A percentile compares a stretch with the other conserved stretches of the same genome.
Conservation (phyloP, 2,797 vertebrate species). For the Danio choprae region DNA sequence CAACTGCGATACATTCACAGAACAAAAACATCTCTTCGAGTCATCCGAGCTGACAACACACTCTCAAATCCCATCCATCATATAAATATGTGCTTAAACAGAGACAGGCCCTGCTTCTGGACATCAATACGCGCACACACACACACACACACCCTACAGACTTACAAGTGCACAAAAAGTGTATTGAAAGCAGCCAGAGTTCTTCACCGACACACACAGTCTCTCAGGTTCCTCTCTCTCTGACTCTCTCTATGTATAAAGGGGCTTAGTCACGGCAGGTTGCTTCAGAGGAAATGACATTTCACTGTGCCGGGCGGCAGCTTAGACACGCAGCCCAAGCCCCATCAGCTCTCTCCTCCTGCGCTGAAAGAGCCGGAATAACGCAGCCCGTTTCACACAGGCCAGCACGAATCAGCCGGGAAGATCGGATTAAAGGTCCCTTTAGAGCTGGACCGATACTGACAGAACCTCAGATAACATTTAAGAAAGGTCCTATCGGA, state of each 20-base stretch:
- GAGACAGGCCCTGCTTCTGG: background rate
- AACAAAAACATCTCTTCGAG: background rate
- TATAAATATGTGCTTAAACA: constrained; percentile 17
- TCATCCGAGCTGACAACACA: constrained; percentile 5
- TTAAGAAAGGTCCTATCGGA: constrained; percentile 40
- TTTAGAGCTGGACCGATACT: constrained; percentile 33
- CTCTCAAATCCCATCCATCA: background rate
- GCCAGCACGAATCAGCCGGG: constrained; percentile 10
- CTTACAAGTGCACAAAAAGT: constrained; percentile 11
- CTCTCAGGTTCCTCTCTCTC: constrained; percentile 28
- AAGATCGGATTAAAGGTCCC: constrained; percentile 46
- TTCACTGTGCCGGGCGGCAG: constrained; percentile 50
- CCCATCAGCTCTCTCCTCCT: constrained; percentile 37
- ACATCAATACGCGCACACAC: background rate
- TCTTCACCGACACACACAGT: constrained; percentile 4
- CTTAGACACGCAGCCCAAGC: constrained; percentile 46
- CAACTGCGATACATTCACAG: background rate
- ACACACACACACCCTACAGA: background rate
- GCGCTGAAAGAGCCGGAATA: constrained; percentile 31
- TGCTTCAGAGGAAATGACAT: constrained; percentile 63
- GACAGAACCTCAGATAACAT: constrained; percentile 48
- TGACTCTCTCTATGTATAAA: constrained; percentile 39
- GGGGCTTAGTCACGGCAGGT: constrained; percentile 55
- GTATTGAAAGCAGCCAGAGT: background rate
- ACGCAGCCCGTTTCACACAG: constrained; percentile 34